Percentiles rank a stretch among this genome's conserved stretches.
These are phyloP conservation scores for Pseudochromis fuscus DNA, from an alignment of 2,797 vertebrate genomes.

Conservation along the genomic window DNA sequence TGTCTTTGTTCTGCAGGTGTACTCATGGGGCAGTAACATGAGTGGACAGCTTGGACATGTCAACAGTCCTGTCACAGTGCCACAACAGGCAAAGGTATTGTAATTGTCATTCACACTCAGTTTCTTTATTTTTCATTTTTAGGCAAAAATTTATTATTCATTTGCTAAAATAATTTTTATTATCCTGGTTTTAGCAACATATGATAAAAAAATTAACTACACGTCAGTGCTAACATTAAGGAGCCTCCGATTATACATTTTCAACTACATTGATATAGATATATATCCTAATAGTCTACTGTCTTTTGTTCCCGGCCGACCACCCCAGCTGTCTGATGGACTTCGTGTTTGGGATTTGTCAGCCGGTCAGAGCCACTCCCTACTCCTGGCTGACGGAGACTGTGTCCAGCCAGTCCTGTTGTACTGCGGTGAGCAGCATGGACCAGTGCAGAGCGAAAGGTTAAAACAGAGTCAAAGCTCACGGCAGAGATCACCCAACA, in stretches of 20 bases:
- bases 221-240: neutral
- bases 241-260: neutral
- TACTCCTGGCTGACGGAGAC: slow-evolving; percentile 93
- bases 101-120: neutral
- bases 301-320: slow-evolving; percentile 9
- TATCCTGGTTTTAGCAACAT: too few species aligned
- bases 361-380: slow-evolving; percentile 91
- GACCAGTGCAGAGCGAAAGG: slow-evolving; percentile 62
- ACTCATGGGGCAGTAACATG: slow-evolving; percentile 95
- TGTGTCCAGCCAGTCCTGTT: slow-evolving; percentile 91
- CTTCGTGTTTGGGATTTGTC: slow-evolving; percentile 91
- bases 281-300: neutral
- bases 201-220: neutral
- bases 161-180: too few species aligned
- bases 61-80: slow-evolving; percentile 90
- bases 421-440: slow-evolving; percentile 89
- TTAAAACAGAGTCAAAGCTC: slow-evolving; percentile 50
- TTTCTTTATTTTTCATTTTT: neutral
- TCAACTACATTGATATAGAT: neutral
- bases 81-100: slow-evolving; percentile 90
- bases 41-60: slow-evolving; percentile 93
- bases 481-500: slow-evolving; percentile 63
- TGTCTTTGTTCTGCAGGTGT: slow-evolving; percentile 85
- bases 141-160: neutral
- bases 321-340: slow-evolving; percentile 85